Conservation (phyloP, 2,888 invertebrate genomes). For the Pinctada fucata region DNA sequence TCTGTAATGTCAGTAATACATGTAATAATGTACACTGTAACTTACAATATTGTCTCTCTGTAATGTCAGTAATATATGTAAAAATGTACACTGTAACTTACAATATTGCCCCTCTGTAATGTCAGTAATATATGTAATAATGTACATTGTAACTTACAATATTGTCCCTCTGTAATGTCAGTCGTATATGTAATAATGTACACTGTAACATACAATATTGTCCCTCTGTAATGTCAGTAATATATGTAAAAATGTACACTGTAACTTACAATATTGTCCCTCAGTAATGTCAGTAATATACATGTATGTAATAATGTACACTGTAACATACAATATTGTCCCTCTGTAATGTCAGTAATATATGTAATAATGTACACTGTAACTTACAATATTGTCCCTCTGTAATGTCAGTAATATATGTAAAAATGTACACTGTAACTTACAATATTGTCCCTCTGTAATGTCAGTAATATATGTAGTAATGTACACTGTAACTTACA, state of each 20-base stretch:
- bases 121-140: conserved; percentile 53
- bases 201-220: neutral
- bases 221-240: conserved; percentile 55
- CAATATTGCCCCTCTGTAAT: conserved; percentile 40
- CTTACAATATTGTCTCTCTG: conserved; percentile 30
- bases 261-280: neutral
- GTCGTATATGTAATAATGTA: neutral
- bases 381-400: conserved; percentile 7
- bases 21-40: too few relatives aligned
- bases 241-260: conserved; percentile 22
- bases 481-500: too few relatives aligned
- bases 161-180: conserved; percentile 51
- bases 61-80: conserved; percentile 58
- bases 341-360: conserved; percentile 57
- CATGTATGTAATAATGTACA: too few relatives aligned
- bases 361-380: neutral
- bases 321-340: neutral
- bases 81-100: too few relatives aligned
- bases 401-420: conserved; percentile 60
- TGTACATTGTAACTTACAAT: neutral
- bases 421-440: too few relatives aligned
- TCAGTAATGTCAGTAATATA: conserved; percentile 58
- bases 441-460: conserved; percentile 40
- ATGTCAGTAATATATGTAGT: conserved; percentile 53
- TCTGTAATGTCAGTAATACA: conserved; percentile 58